Evolutionary conservation across 2,113 vertebrate genomes (phyloP).

Genomic region (Columba livia): DNA sequence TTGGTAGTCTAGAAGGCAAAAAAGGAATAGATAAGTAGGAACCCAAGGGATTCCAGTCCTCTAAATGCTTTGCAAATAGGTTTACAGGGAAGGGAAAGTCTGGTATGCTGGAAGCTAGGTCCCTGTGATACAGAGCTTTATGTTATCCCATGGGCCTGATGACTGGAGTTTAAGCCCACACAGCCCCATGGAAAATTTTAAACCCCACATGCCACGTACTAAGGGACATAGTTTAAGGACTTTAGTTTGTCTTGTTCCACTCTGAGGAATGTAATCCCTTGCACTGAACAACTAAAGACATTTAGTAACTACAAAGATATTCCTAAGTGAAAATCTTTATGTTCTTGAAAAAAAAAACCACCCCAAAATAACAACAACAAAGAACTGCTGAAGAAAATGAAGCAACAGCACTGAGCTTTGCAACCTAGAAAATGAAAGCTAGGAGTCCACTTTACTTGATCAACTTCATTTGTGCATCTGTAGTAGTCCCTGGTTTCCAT

Average conservation of each 20-base stretch:
- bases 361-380: accelerated
- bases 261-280: background rate
- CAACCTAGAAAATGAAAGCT: background rate
- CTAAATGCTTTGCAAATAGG: background rate
- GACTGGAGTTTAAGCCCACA: background rate
- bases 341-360: background rate
- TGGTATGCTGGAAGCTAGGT: background rate
- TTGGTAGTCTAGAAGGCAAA: background rate
- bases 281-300: background rate
- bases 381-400: background rate
- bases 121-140: background rate
- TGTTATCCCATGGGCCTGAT: background rate
- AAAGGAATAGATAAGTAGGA: background rate
- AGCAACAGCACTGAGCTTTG: background rate
- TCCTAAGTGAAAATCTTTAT: background rate
- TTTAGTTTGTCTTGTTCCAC: background rate
- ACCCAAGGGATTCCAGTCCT: background rate
- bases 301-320: background rate
- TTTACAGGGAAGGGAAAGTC: background rate
- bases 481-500: background rate
- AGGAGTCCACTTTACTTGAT: background rate
- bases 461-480: background rate
- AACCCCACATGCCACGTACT: background rate
- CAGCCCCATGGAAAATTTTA: background rate
- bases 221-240: background rate